Base-by-base conservation (phyloP, 2,888 invertebrate species). In the Apotomis turbidana region DNA sequence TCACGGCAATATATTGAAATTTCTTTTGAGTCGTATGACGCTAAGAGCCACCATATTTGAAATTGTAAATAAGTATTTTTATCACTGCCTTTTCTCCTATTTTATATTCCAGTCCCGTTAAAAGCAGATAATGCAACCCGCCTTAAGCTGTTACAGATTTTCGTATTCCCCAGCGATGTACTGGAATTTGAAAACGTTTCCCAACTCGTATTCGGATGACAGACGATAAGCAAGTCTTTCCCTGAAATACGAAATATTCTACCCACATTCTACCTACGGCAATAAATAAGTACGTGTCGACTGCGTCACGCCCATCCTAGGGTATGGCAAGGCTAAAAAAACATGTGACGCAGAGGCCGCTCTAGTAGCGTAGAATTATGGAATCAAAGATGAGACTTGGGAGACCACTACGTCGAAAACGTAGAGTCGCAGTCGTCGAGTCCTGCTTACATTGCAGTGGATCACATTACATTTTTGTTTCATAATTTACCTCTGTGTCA, bases 191-290 rank as follows among this genome's bases (percentile, higher is more conserved):
- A 55, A 55, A 57, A 57, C 51, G 27, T 58, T 64, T 64, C 51
- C 52, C 8, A 52, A 64, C 51, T 44, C 46, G 12, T 59, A 58
- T 52, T n/a, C 44, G 52, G 52, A 70, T 64, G 59, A 70, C 52
- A 66, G 54, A 60, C 15, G 57, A 67, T 67, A 71, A 71, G 52
- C 60, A 66, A 66, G 60, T 51, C 52, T 10, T 44, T 52, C 5
- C 38, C 5, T 54, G 55, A 49, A n/a, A 62, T n/a, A 13, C 27
- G 46, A n/a, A 41, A 46, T n/a, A 27, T 15, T 13, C 13, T 10
- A 49, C 49, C 27, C 38, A 58, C 36, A 70, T 55, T 67, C 27
- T 61, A 51, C 15, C 41, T 71, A 46, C 51, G 67, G 2, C 27
- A 27, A 27, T 27, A 27, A 1, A 27, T 27, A 27, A 27, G 27